Percentiles rank a stretch among this genome's conserved stretches.
Evolutionary conservation across 2,797 vertebrate species (phyloP).

Genomic region (Gambusia yucatana): DNA sequence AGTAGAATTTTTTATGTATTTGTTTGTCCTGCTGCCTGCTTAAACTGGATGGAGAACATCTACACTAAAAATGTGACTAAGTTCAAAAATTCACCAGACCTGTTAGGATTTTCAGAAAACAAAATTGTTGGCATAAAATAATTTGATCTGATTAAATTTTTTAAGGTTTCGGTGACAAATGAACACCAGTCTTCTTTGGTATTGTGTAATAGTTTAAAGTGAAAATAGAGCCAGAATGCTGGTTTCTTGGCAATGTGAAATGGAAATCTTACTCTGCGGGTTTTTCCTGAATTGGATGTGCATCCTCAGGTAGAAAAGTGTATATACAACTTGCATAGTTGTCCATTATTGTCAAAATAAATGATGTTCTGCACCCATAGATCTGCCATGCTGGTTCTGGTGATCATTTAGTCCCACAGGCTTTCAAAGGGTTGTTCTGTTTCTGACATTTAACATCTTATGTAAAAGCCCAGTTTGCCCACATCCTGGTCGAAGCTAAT

Average conservation of each 20-base stretch:
- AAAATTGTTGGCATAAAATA: neutral
- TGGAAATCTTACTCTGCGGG: neutral
- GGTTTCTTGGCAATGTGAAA: neutral
- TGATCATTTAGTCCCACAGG: neutral
- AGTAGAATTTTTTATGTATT: no score
- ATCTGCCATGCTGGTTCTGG: neutral
- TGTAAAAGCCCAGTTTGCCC: constrained; percentile 6
- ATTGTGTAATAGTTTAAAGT: neutral
- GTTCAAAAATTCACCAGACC: neutral
- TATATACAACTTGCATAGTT: neutral
- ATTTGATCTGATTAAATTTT: neutral
- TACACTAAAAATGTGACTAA: neutral
- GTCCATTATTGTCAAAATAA: neutral
- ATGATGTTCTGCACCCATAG: neutral
- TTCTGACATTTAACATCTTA: neutral
- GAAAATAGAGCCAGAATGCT: neutral
- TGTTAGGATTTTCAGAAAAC: neutral
- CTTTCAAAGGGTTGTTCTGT: neutral
- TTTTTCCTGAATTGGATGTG: neutral
- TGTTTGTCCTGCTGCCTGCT: no score
- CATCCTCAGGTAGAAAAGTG: neutral
- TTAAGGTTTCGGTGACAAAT: no score
- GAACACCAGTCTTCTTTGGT: no score
- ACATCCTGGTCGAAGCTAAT: constrained; percentile 6
- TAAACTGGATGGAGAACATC: no score